A percentile compares a stretch with the other conserved stretches of the same genome.
Evolutionary conservation across 2,797 vertebrate genomes (phyloP).

Genomic region (Clarias pachynema): DNA sequence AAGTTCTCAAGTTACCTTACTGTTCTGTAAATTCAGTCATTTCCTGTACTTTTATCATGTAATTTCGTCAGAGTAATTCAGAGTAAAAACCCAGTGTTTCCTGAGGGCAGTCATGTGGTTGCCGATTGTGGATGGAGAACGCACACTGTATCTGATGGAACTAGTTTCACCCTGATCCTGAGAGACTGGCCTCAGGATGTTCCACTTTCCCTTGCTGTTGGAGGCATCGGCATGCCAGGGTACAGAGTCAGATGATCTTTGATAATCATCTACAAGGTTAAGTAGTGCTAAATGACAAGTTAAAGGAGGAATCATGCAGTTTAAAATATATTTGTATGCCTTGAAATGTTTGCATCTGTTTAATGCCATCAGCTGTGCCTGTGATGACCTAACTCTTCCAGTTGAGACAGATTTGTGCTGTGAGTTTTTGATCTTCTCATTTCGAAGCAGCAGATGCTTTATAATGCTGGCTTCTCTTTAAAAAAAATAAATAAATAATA

Average conservation of each 20-base stretch:
- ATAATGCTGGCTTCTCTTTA: not conserved
- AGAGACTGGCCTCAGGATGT: slow-evolving; percentile 81
- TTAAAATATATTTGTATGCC: not conserved
- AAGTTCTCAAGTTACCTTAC: not conserved
- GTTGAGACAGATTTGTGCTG: not conserved
- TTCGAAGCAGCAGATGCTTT: not conserved
- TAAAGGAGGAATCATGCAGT: not conserved
- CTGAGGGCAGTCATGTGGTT: slow-evolving; percentile 75
- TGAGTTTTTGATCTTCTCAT: not conserved
- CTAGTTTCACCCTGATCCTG: slow-evolving; percentile 68
- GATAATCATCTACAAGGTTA: not conserved
- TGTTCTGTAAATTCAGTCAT: not conserved
- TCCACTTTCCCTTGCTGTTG: slow-evolving; percentile 83
- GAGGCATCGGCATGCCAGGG: slow-evolving; percentile 89
- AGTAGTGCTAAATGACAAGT: no score
- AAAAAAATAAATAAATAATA: no score
- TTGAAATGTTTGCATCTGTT: not conserved
- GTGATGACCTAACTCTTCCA: not conserved
- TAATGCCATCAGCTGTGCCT: not conserved
- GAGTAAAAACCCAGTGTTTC: slow-evolving; percentile 82
- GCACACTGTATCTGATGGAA: slow-evolving; percentile 80
- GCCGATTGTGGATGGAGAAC: slow-evolving; percentile 81
- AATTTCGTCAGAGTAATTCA: slow-evolving; percentile 76
- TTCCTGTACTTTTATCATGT: not conserved
- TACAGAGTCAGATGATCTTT: slow-evolving; percentile 53